These are phyloP conservation scores for Helicolenus hilgendorfi DNA, from an alignment of 2,797 vertebrate genomes.

Conservation along the genomic window DNA sequence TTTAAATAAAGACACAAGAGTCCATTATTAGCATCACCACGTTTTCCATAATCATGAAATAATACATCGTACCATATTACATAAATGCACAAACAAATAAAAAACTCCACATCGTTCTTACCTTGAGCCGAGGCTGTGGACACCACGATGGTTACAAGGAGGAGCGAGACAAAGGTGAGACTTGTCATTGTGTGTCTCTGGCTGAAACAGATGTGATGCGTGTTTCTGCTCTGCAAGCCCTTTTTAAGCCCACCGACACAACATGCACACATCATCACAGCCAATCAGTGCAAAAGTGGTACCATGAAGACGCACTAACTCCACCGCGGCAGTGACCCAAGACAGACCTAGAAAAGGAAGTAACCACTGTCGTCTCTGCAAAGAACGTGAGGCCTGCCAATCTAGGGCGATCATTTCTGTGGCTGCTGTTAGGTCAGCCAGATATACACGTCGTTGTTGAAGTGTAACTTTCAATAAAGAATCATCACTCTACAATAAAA, in stretches of 20 bases:
- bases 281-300: no score
- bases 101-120: conserved; percentile 8
- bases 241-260: conserved; percentile 43
- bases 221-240: neutral
- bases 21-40: neutral
- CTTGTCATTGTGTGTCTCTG: conserved; percentile 50
- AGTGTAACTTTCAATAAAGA: neutral
- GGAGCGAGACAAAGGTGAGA: conserved; percentile 18
- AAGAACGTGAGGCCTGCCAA: neutral
- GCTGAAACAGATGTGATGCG: conserved; percentile 1
- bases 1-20: conserved; percentile 26
- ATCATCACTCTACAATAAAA: neutral
- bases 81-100: neutral
- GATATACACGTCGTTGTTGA: neutral
- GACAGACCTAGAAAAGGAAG: neutral
- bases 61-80: neutral
- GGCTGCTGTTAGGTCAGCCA: neutral
- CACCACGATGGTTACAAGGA: conserved; percentile 38
- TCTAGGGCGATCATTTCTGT: neutral
- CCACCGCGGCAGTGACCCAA: neutral
- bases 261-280: neutral
- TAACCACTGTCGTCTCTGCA: neutral
- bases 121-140: conserved; percentile 51
- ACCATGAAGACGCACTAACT: neutral
- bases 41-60: neutral